Percentiles rank a stretch among this genome's conserved stretches.
Conservation (phyloP, 1,140 invertebrate species). For the Dreissena polymorpha region DNA sequence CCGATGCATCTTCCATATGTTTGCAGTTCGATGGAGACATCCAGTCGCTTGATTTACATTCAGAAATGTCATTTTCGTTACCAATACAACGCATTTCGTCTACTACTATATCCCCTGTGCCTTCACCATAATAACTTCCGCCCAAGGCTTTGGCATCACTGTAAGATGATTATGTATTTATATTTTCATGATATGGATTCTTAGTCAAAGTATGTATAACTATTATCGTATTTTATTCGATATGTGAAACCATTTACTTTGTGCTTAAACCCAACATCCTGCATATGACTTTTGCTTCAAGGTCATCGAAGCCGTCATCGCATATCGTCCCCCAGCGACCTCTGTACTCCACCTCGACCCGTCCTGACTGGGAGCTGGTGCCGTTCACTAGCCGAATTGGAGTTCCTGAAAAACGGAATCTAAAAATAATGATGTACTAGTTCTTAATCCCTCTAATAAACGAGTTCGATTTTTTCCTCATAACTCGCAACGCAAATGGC, state of each 20-base stretch:
- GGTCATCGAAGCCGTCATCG: constrained; percentile 51
- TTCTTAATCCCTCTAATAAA: no score
- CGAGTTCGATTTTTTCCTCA: no score
- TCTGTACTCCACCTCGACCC: constrained; percentile 55
- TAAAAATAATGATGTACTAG: no score
- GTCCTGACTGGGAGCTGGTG: constrained; percentile 27
- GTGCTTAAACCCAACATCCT: constrained; percentile 47
- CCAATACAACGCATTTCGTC: constrained; percentile 34
- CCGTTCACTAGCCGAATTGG: constrained; percentile 18
- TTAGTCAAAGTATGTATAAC: no score
- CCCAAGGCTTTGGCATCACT: constrained; percentile 1
- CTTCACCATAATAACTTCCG: constrained; percentile 1
- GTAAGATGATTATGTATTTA: background rate
- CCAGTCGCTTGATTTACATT: constrained; percentile 37
- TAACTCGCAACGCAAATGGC: no score
- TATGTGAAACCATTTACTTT: background rate
- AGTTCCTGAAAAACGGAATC: constrained; percentile 11
- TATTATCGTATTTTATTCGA: no score
- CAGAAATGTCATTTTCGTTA: constrained; percentile 21
- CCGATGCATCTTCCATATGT: constrained; percentile 23
- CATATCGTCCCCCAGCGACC: constrained; percentile 61
- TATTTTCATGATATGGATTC: no score
- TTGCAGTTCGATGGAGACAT: constrained; percentile 1
- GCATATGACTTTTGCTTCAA: constrained; percentile 59
- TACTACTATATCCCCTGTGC: constrained; percentile 1